Conservation (phyloP, 2,113 vertebrate species). For the Hemibates koningsi region DNA sequence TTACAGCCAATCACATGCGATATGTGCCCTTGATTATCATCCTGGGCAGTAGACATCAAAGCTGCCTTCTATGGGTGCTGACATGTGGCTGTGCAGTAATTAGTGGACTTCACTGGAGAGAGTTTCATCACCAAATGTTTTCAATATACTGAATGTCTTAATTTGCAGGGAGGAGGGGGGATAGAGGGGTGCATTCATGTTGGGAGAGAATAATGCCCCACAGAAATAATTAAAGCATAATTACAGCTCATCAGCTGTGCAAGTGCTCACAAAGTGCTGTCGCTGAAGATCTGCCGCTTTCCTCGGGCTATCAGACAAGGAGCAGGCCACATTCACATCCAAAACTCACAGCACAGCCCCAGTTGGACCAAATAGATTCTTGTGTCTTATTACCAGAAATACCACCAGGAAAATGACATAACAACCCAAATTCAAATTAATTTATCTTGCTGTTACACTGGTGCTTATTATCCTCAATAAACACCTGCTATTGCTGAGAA, state of each 20-base stretch:
- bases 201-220: slow-evolving; percentile 60
- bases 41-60: slow-evolving; percentile 61
- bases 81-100: slow-evolving; percentile 53
- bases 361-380: background rate
- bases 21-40: slow-evolving; percentile 48
- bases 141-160: slow-evolving; percentile 62
- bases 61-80: slow-evolving; percentile 36
- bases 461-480: slow-evolving; percentile 15
- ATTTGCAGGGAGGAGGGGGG: slow-evolving; percentile 21
- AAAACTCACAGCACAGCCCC: background rate
- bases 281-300: slow-evolving; percentile 44
- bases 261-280: slow-evolving; percentile 71
- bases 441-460: background rate
- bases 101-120: slow-evolving; percentile 50
- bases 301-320: slow-evolving; percentile 32
- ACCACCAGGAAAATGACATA: background rate
- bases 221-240: slow-evolving; percentile 75
- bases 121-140: slow-evolving; percentile 69
- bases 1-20: slow-evolving; percentile 66
- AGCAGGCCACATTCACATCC: slow-evolving; percentile 13
- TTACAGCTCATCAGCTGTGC: slow-evolving; percentile 71
- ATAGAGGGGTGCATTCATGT: background rate
- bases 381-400: background rate
- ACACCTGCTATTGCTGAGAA: slow-evolving; percentile 9
- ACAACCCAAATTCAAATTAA: background rate